Conservation (phyloP, 1,140 invertebrate genomes). For the Branchinecta lynchi region DNA sequence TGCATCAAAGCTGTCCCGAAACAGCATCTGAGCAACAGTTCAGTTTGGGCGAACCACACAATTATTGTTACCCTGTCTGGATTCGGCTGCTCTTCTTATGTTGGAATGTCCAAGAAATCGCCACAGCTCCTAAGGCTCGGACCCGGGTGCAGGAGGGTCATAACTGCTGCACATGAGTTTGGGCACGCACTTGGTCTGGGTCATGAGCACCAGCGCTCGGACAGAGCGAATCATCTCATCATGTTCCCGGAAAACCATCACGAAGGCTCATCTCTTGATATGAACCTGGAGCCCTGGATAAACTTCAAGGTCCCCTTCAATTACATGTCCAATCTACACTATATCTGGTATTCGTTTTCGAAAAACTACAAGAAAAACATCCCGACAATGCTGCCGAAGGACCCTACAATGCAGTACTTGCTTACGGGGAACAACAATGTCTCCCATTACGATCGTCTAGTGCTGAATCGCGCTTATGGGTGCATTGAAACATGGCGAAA, state of each 20-base stretch:
- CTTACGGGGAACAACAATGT: too few species aligned
- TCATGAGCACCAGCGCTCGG: not conserved
- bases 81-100: not conserved
- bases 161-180: not conserved
- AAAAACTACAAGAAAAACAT: too few species aligned
- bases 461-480: too few species aligned
- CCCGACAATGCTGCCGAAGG: too few species aligned
- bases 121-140: not conserved
- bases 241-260: not conserved
- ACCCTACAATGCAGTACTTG: too few species aligned
- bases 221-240: not conserved
- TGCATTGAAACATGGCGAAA: too few species aligned
- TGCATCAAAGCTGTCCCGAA: not conserved
- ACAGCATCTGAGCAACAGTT: not conserved
- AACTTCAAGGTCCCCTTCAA: too few species aligned
- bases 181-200: not conserved
- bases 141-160: not conserved
- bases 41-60: not conserved
- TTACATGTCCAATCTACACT: too few species aligned
- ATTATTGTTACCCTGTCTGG: not conserved
- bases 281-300: too few species aligned
- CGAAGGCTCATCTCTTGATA: too few species aligned
- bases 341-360: too few species aligned
- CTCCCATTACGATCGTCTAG: too few species aligned
- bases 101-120: not conserved